These are phyloP conservation scores for Heteronetta atricapilla DNA, from an alignment of 2,113 vertebrate genomes.

Conservation along the genomic window DNA sequence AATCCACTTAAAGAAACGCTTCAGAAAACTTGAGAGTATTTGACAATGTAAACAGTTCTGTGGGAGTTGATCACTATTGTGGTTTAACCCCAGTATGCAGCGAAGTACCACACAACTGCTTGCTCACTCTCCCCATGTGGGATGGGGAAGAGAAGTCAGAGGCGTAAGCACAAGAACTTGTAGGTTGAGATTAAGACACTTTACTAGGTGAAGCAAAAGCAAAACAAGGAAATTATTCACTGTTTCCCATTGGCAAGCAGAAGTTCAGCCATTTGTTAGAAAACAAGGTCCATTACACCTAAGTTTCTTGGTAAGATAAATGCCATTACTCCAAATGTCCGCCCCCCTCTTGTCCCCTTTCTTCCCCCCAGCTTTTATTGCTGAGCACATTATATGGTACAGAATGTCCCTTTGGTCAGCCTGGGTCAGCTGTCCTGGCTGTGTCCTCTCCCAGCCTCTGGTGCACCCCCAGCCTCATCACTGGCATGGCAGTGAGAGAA, in stretches of 20 bases:
- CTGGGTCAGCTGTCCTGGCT: not conserved
- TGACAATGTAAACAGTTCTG: not conserved
- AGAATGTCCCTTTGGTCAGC: too few relatives aligned
- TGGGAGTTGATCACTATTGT: not conserved
- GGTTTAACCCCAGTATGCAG: not conserved
- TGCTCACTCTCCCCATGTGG: too few relatives aligned
- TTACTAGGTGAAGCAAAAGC: not conserved
- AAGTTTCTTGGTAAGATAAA: too few relatives aligned
- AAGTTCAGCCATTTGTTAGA: not conserved
- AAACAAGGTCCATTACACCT: not conserved
- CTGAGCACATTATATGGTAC: too few relatives aligned
- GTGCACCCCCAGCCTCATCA: not conserved
- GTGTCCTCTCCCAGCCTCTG: not conserved
- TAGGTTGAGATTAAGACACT: not conserved
- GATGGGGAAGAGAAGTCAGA: not conserved
- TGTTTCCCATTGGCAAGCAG: too few relatives aligned
- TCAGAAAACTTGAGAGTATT: not conserved
- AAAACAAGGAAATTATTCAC: not conserved
- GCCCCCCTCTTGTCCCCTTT: too few relatives aligned
- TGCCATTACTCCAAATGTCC: too few relatives aligned
- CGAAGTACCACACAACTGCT: not conserved
- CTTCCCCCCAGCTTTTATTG: too few relatives aligned
- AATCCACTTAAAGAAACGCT: not conserved
- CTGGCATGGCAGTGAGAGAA: not conserved
- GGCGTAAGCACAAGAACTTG: not conserved